Evolutionary conservation across 2,113 vertebrate genomes (phyloP).

Genomic region (Campylorhamphus procurvoides): DNA sequence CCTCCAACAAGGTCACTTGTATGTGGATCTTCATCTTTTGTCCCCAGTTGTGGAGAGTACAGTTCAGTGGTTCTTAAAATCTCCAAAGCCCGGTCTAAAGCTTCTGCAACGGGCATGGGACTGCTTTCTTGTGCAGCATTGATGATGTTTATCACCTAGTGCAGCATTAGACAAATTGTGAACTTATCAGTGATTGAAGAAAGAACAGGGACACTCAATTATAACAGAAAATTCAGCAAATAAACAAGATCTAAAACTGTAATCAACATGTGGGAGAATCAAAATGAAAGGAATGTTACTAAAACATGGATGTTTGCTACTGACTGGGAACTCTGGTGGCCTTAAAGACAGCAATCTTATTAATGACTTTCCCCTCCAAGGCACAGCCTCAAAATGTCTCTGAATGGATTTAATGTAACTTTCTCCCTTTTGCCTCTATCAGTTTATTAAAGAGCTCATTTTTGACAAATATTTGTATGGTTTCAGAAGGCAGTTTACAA

Average conservation of each 20-base stretch:
- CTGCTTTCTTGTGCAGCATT: constrained; percentile 96
- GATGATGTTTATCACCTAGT: constrained; percentile 96
- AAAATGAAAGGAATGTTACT: neutral
- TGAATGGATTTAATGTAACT: neutral
- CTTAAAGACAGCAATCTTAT: neutral
- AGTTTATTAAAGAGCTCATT: neutral
- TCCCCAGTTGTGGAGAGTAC: constrained; percentile 93
- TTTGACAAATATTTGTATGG: neutral
- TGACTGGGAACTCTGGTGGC: neutral
- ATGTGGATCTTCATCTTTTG: constrained; percentile 94
- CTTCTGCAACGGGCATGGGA: constrained; percentile 90
- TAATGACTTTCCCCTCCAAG: neutral
- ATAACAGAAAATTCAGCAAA: neutral
- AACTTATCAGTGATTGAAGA: neutral
- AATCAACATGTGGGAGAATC: neutral
- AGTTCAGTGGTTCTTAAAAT: constrained; percentile 95
- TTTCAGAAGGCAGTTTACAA: neutral
- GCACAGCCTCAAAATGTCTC: neutral
- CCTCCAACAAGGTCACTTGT: constrained; percentile 94
- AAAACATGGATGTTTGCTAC: neutral
- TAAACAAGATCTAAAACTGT: neutral
- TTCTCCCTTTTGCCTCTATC: neutral
- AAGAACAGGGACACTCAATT: neutral
- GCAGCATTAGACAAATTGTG: neutral
- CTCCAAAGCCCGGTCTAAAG: constrained; percentile 93